Base-by-base conservation (phyloP, 2,113 vertebrate genomes). In the Lophotis ruficrista region DNA sequence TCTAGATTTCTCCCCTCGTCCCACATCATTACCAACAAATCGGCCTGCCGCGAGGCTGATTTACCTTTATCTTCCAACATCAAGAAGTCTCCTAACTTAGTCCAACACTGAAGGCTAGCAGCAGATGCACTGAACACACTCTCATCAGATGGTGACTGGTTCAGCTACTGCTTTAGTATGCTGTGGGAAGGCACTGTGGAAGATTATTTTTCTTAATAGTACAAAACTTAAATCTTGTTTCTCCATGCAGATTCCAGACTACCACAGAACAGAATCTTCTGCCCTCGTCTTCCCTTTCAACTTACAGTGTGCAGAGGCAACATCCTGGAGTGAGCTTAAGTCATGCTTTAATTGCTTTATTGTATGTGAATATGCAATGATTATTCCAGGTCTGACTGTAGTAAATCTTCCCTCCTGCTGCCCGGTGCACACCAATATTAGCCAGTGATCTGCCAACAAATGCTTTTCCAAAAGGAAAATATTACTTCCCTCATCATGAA, bases 101-200 rank as follows among this genome's bases (percentile, higher is more conserved):
- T 31, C 16, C 11, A 54, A 17, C 5, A 71, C 4, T 1, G 6
- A 38, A 79, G 24, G 21, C 35, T 62, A 25, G 60, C 23, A 66
- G 31, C n/a, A 38, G 22, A 43, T 65, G 14, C 5, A 30, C 0
- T 38, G 31, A 86, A 61, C 3, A 21, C 5, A 54, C 1, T 10
- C 6, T 60, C 48, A 50, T 23, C 41, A 66, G 30, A 60, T 38
- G 13, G 64, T 20, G 23, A 17, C 19, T 73, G 13, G 50, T 95
- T 51, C 28, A 75, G n/a, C 47, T 43, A 33, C 30, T 78, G 54
- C 28, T 70, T 86, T 43, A 81, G 54, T 23, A 51, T 15, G 18
- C 27, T 84, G 25, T 35, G 16, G 38, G 78, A 93, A 64, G 14
- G 19, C 21, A 38, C 8, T 19, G 21, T 19, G 13, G 60, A 15